phyloP scores from a whole-genome alignment of 2,113 vertebrate genomes.

The Narcine bancroftii region DNA sequence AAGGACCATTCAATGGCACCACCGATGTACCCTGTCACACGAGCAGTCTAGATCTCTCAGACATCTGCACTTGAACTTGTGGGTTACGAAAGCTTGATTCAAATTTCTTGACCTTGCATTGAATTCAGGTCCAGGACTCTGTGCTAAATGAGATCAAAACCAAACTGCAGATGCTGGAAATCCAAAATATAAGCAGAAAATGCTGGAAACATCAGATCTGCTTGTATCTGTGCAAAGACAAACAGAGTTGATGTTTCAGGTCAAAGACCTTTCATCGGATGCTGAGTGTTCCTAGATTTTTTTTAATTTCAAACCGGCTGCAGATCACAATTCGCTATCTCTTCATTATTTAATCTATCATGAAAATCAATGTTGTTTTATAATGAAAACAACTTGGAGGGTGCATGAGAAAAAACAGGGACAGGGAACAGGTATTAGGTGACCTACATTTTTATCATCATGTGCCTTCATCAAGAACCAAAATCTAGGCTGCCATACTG shows the following conservation, averaged over 20 bases:
- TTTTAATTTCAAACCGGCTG: neutral
- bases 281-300: too few relatives aligned
- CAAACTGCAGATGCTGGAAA: too few relatives aligned
- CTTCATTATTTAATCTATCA: too few relatives aligned
- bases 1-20: neutral
- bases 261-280: too few relatives aligned
- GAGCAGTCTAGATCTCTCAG: neutral
- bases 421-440: neutral
- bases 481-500: neutral
- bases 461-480: neutral
- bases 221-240: too few relatives aligned
- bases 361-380: neutral
- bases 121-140: neutral
- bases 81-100: neutral
- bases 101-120: neutral
- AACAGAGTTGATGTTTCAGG: too few relatives aligned
- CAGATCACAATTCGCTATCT: neutral
- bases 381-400: neutral
- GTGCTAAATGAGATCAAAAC: too few relatives aligned
- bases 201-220: too few relatives aligned
- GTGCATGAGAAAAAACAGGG: neutral
- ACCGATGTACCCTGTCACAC: neutral
- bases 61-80: neutral
- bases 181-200: too few relatives aligned
- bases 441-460: neutral